Conservation (phyloP, 2,797 vertebrate species). For the Darevskia mixta region DNA sequence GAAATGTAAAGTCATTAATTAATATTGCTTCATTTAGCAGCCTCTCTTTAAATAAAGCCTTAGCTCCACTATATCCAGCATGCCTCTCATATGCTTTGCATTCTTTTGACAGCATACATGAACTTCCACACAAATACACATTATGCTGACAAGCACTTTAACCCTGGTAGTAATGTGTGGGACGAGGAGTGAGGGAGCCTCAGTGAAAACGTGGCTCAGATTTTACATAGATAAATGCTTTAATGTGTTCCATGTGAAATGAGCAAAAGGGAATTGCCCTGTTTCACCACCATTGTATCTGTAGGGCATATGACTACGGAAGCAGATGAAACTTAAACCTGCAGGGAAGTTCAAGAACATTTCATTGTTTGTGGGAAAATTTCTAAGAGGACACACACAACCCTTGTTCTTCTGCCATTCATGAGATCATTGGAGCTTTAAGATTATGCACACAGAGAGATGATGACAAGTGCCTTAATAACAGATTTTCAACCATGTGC, state of each 20-base stretch:
- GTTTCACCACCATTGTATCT: not conserved
- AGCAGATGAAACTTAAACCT: conserved; percentile 24
- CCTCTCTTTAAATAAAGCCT: not conserved
- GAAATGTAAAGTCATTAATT: not conserved
- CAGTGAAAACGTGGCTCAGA: not conserved
- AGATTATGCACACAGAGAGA: conserved; percentile 45
- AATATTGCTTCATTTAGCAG: not conserved
- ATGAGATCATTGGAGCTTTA: conserved; percentile 19
- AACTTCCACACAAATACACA: not conserved
- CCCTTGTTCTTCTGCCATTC: conserved; percentile 41
- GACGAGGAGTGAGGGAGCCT: not conserved
- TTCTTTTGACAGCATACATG: not conserved
- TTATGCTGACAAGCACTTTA: conserved; percentile 3
- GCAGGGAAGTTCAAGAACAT: not conserved
- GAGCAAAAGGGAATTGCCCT: not conserved
- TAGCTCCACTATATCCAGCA: not conserved
- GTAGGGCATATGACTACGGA: conserved; percentile 1
- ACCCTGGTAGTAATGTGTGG: not conserved
- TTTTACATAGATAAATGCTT: not conserved
- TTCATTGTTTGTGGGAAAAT: conserved; percentile 39
- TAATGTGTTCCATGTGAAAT: not conserved
- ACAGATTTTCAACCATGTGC: conserved; percentile 38
- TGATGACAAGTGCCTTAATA: conserved; percentile 49
- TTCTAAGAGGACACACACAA: conserved; percentile 3
- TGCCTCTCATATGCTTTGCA: not conserved